Evolutionary conservation across 2,888 invertebrate species (phyloP).

Genomic region (Emesis russula): DNA sequence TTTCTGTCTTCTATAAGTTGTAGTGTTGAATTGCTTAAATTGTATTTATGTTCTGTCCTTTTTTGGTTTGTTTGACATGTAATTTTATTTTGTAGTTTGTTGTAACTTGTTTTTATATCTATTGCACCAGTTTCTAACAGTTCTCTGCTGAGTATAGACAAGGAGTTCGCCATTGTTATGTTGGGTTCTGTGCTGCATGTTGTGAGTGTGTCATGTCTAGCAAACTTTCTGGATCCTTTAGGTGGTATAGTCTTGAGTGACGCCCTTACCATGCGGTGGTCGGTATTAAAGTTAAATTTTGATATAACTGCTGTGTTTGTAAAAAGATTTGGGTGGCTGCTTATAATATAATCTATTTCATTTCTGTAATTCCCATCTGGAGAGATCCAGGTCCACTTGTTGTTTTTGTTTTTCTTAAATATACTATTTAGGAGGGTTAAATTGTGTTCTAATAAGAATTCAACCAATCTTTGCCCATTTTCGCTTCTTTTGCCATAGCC

Average conservation of each 20-base stretch:
- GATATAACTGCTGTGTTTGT: too few species aligned
- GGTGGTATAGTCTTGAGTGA: constrained; percentile 52
- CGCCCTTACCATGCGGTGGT: too few species aligned
- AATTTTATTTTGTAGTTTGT: constrained; percentile 29
- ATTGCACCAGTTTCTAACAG: constrained; percentile 47
- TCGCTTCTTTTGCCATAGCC: too few species aligned
- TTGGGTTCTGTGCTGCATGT: constrained; percentile 45
- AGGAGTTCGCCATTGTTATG: constrained; percentile 49
- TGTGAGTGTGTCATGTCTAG: constrained; percentile 40
- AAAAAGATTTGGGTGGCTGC: too few species aligned
- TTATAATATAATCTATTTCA: too few species aligned
- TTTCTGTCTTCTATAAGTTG: constrained; percentile 64
- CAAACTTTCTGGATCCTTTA: constrained; percentile 52
- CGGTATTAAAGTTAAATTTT: too few species aligned
- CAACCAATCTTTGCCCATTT: too few species aligned
- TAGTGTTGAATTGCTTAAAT: constrained; percentile 30
- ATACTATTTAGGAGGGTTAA: too few species aligned
- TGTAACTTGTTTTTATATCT: constrained; percentile 43
- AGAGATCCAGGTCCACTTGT: too few species aligned
- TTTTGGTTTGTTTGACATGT: constrained; percentile 9
- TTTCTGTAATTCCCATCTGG: too few species aligned
- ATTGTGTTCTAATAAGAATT: too few species aligned
- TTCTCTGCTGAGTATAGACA: constrained; percentile 53
- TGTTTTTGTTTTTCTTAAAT: too few species aligned
- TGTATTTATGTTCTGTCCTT: constrained; percentile 1